A percentile compares a stretch with the other conserved stretches of the same genome.
phyloP scores from a whole-genome alignment of 2,888 invertebrate species.

The Nectonema munidae region DNA sequence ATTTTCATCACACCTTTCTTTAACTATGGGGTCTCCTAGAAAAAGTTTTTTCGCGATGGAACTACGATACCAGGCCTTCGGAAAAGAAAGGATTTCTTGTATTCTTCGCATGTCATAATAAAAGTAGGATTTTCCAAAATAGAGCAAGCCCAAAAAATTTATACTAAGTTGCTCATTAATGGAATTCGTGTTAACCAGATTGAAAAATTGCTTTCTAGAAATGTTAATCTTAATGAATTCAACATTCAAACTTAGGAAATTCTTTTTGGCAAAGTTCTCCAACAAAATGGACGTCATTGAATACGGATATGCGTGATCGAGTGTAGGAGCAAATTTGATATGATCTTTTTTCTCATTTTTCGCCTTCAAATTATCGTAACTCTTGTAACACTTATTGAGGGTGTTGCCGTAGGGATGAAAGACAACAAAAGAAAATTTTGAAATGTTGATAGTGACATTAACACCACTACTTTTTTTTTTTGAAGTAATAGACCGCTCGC shows the following conservation, averaged over 20 bases:
- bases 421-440: conserved; percentile 83
- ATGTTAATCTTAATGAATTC: too few species aligned
- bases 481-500: not conserved
- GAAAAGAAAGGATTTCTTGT: conserved; percentile 80
- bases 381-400: too few species aligned
- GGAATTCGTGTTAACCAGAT: too few species aligned
- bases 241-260: too few species aligned
- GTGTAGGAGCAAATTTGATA: too few species aligned
- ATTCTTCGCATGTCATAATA: conserved; percentile 91
- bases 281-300: too few species aligned
- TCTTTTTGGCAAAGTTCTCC: too few species aligned
- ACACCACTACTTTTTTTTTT: conserved; percentile 33
- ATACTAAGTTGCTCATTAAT: too few species aligned
- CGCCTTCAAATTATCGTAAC: too few species aligned
- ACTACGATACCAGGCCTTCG: conserved; percentile 85
- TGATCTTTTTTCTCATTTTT: too few species aligned
- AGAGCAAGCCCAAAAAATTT: conserved; percentile 16
- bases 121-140: conserved; percentile 31
- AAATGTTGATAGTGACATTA: conserved; percentile 71
- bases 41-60: conserved; percentile 65
- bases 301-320: too few species aligned
- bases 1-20: not conserved
- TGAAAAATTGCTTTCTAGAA: too few species aligned
- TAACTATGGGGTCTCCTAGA: conserved; percentile 37
- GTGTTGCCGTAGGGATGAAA: conserved; percentile 63